Evolutionary conservation across 2,888 invertebrate species (phyloP).

Genomic region (Oxystoma pomonae): DNA sequence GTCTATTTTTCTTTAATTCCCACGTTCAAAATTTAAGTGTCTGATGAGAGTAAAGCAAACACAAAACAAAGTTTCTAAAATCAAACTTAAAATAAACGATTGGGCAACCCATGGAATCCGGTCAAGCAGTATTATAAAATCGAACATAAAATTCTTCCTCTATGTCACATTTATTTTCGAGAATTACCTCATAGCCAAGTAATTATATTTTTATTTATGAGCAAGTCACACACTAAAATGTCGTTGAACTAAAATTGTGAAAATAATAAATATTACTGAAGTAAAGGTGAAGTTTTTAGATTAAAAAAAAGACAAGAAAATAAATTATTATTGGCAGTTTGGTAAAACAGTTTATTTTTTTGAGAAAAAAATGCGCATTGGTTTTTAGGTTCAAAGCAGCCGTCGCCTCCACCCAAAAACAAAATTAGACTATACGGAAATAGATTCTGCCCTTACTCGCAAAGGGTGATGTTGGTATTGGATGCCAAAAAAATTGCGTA

Average conservation of each 20-base stretch:
- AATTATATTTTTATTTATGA: neutral
- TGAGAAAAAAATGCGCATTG: no score
- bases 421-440: conserved; percentile 74
- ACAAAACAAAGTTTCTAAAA: no score
- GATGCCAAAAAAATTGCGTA: conserved; percentile 73
- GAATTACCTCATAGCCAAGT: conserved; percentile 29
- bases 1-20: no score
- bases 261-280: neutral
- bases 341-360: neutral
- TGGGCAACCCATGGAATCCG: neutral
- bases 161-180: conserved; percentile 34
- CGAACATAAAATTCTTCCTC: conserved; percentile 13
- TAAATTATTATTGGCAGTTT: neutral
- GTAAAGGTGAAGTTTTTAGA: no score
- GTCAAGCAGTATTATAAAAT: neutral
- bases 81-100: no score
- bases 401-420: conserved; percentile 54
- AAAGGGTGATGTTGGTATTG: conserved; percentile 69
- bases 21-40: no score
- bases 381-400: conserved; percentile 61
- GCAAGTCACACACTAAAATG: neutral
- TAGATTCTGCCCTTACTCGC: conserved; percentile 82
- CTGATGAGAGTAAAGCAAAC: no score
- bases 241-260: neutral
- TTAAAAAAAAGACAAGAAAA: no score